Evolutionary conservation across 2,888 invertebrate genomes (phyloP).

Genomic region (Nycteola revayana): DNA sequence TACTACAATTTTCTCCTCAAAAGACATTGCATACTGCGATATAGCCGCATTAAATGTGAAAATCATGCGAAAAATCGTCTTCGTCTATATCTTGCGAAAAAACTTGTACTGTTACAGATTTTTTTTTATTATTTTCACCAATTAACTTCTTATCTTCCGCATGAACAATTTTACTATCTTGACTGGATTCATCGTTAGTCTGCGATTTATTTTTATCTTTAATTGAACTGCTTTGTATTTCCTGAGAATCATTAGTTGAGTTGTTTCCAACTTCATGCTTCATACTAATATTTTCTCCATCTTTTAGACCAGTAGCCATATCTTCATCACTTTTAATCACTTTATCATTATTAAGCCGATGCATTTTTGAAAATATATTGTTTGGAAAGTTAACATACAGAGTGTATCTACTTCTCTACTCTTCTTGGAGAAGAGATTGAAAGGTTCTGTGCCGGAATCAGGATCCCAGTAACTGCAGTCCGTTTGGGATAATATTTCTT

Average conservation of each 20-base stretch:
- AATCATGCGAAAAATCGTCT: too few relatives aligned
- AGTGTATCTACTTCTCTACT: slow-evolving; percentile 39
- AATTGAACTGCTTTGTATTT: not conserved
- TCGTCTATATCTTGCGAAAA: too few relatives aligned
- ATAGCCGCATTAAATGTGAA: too few relatives aligned
- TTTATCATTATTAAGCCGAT: too few relatives aligned
- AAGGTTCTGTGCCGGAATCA: slow-evolving; percentile 24
- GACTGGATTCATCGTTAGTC: too few relatives aligned
- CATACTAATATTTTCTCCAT: too few relatives aligned
- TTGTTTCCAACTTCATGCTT: not conserved
- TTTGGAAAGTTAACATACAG: slow-evolving; percentile 46
- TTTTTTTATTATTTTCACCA: slow-evolving; percentile 2
- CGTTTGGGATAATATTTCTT: slow-evolving; percentile 40
- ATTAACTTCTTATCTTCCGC: slow-evolving; percentile 2
- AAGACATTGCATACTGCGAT: too few relatives aligned
- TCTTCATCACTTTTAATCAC: too few relatives aligned
- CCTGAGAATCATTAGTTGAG: not conserved
- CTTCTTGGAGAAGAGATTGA: slow-evolving; percentile 3
- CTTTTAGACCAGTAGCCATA: not conserved
- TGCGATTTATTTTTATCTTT: too few relatives aligned
- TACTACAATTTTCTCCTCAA: too few relatives aligned
- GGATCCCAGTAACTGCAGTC: slow-evolving; percentile 58
- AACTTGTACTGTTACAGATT: too few relatives aligned
- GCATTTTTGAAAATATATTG: slow-evolving; percentile 50
- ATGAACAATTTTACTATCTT: slow-evolving; percentile 5